phyloP scores from a whole-genome alignment of 2,113 vertebrate genomes.

The Macquaria australasica region DNA sequence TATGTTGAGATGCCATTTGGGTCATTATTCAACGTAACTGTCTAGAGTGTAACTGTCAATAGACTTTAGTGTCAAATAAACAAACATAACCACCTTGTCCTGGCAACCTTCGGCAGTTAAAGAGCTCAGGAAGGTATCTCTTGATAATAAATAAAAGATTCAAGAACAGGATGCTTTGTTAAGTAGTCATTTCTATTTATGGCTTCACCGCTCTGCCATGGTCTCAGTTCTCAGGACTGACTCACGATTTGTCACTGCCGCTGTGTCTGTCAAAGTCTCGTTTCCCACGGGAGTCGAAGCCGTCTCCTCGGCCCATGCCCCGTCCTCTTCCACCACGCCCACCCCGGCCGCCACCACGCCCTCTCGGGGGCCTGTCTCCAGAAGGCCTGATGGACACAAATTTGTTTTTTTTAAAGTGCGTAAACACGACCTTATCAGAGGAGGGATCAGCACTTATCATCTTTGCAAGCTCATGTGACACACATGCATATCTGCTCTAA shows the following conservation, averaged over 20 bases:
- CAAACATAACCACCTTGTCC: neutral
- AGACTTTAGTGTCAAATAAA: neutral
- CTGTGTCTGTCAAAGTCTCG: slow-evolving; percentile 98
- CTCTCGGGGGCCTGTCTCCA: slow-evolving; percentile 92
- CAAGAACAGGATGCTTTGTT: neutral
- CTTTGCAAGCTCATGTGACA: neutral
- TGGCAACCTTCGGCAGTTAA: too few relatives aligned
- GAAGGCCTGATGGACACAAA: slow-evolving; percentile 84
- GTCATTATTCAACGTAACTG: neutral
- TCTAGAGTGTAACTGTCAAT: neutral
- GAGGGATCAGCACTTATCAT: neutral
- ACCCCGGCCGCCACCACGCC: slow-evolving; percentile 91
- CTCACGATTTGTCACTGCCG: slow-evolving; percentile 97
- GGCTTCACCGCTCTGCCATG: neutral
- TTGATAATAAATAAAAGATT: neutral
- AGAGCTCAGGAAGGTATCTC: neutral
- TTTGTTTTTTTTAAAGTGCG: too few relatives aligned
- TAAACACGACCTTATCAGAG: neutral
- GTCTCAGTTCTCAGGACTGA: slow-evolving; percentile 40
- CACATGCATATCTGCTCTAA: neutral
- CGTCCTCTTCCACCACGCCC: slow-evolving; percentile 93
- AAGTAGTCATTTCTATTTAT: neutral
- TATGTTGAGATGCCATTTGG: neutral
- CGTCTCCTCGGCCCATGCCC: slow-evolving; percentile 94
- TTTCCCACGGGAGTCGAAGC: slow-evolving; percentile 97